These are phyloP conservation scores for Columba livia DNA, from an alignment of 2,113 vertebrate species.

Conservation along the genomic window DNA sequence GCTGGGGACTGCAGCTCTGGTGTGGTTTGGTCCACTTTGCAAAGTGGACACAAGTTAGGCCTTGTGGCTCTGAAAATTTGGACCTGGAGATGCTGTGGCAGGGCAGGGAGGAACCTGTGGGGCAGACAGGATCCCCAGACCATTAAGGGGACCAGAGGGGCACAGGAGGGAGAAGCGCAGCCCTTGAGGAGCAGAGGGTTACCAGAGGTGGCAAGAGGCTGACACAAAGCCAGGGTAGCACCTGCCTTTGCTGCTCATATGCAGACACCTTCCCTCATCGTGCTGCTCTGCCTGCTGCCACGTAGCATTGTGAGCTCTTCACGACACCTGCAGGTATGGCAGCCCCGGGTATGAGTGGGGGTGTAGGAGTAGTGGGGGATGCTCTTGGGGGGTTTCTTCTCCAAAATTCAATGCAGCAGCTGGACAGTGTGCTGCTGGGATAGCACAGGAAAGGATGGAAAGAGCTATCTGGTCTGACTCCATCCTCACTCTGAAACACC, in stretches of 20 bases:
- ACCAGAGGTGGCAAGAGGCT: not conserved
- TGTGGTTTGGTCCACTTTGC: accelerated
- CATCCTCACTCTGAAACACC: not conserved
- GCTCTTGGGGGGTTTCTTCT: not conserved
- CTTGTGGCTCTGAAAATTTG: not conserved
- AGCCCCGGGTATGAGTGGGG: accelerated
- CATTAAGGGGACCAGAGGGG: not conserved
- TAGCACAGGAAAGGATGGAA: not conserved
- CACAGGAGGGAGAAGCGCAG: not conserved
- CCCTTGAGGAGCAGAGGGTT: not conserved
- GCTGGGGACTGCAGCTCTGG: not conserved
- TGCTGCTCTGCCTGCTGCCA: not conserved
- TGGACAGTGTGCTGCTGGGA: accelerated
- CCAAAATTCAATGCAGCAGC: not conserved
- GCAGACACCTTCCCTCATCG: not conserved
- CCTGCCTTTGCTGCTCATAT: not conserved
- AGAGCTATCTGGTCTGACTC: not conserved
- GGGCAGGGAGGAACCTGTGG: not conserved
- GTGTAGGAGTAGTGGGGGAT: not conserved
- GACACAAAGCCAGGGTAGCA: not conserved
- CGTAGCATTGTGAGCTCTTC: accelerated
- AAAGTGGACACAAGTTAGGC: not conserved
- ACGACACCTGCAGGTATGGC: not conserved
- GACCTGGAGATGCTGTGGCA: not conserved
- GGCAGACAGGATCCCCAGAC: not conserved